phyloP scores from a whole-genome alignment of 2,113 vertebrate genomes.

The Rhagologus leucostigma region DNA sequence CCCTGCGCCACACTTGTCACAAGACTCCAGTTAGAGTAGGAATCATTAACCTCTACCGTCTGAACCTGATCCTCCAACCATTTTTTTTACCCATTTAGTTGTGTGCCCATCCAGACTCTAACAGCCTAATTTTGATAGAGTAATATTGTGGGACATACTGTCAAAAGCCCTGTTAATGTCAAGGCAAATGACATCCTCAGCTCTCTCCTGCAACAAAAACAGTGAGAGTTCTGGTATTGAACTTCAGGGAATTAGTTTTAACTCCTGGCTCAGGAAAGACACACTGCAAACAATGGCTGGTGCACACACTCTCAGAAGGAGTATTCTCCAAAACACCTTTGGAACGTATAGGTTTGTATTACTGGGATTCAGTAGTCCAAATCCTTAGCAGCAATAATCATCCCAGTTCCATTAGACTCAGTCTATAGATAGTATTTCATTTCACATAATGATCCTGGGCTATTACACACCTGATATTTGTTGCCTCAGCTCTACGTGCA shows the following conservation, averaged over 20 bases:
- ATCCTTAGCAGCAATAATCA: neutral
- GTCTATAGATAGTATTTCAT: neutral
- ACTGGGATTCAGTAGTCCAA: neutral
- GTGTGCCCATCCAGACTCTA: neutral
- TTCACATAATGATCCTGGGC: neutral
- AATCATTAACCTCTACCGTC: neutral
- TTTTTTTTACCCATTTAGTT: neutral
- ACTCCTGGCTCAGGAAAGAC: neutral
- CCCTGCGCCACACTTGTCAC: neutral
- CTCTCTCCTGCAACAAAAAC: neutral
- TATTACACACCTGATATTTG: neutral
- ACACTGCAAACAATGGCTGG: neutral
- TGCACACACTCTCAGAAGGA: neutral
- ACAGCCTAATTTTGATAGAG: neutral
- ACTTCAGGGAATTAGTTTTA: neutral
- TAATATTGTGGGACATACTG: neutral
- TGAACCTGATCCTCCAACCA: neutral
- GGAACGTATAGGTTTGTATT: neutral
- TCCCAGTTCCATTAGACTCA: neutral
- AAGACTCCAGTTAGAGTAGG: neutral
- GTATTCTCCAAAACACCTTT: neutral
- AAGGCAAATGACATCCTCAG: neutral
- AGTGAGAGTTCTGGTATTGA: neutral
- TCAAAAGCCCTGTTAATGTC: neutral
- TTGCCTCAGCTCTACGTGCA: rapidly evolving